These are phyloP conservation scores for Andrena camellia DNA, from an alignment of 2,888 invertebrate species.

Conservation along the genomic window DNA sequence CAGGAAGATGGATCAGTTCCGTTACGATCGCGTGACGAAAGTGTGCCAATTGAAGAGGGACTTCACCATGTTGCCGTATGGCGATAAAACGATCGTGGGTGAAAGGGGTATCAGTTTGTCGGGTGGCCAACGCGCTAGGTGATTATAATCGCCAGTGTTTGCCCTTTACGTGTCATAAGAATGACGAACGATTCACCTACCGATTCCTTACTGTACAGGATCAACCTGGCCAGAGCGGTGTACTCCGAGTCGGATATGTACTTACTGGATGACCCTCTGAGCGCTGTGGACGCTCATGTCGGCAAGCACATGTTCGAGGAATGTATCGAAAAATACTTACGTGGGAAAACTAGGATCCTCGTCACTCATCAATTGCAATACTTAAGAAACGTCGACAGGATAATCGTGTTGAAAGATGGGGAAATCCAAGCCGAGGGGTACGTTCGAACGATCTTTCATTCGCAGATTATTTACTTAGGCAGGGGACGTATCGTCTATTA, in stretches of 20 bases:
- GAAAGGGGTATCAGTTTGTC: constrained; percentile 94
- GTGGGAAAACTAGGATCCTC: constrained; percentile 86
- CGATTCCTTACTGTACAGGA: constrained; percentile 84
- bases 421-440: constrained; percentile 80
- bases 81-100: constrained; percentile 94
- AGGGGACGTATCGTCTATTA: too few relatives aligned
- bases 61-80: constrained; percentile 91
- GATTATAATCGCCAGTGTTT: background rate
- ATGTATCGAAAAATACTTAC: constrained; percentile 88
- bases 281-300: constrained; percentile 97
- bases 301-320: constrained; percentile 95
- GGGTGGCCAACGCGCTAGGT: constrained; percentile 90
- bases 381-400: constrained; percentile 81
- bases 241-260: constrained; percentile 95
- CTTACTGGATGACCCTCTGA: constrained; percentile 95
- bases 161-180: background rate
- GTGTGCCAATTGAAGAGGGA: constrained; percentile 91
- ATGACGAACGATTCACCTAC: background rate
- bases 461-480: background rate
- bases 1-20: constrained; percentile 89
- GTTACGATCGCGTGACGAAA: constrained; percentile 89
- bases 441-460: background rate
- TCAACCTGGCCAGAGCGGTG: constrained; percentile 94
- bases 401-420: constrained; percentile 83
- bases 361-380: constrained; percentile 89